phyloP scores from a whole-genome alignment of 2,888 invertebrate species.

The Esperia sulphurella region DNA sequence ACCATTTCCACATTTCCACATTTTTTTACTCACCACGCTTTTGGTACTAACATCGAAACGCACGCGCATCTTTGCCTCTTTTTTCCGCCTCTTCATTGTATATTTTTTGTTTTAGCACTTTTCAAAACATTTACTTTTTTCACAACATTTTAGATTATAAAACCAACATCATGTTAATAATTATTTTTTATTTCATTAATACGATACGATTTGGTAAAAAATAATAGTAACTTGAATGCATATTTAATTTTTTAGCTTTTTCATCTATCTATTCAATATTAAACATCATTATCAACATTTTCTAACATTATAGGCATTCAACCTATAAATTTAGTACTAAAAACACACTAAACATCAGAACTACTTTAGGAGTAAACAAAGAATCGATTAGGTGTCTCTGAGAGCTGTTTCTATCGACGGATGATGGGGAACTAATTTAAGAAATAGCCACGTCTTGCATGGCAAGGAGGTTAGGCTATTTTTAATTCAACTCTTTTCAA shows the following conservation, averaged over 20 bases:
- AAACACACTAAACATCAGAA: neutral
- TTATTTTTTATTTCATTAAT: neutral
- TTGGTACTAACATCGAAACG: constrained; percentile 48
- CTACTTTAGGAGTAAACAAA: neutral
- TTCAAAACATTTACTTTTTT: neutral
- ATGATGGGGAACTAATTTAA: constrained; percentile 1
- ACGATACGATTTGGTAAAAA: too few relatives aligned
- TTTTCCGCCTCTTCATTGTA: constrained; percentile 62
- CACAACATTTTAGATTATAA: neutral
- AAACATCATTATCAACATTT: too few relatives aligned
- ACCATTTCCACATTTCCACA: too few relatives aligned
- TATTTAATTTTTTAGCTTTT: too few relatives aligned
- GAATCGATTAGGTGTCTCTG: neutral
- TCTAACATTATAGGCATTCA: too few relatives aligned
- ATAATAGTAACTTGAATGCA: too few relatives aligned
- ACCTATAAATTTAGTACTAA: neutral
- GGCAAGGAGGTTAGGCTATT: neutral
- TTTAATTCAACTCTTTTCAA: neutral
- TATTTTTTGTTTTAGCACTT: neutral
- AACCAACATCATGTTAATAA: neutral
- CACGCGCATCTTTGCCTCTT: constrained; percentile 48
- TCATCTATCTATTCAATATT: too few relatives aligned
- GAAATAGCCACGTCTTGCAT: neutral
- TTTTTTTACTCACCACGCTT: constrained; percentile 42
- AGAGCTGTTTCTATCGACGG: neutral